Evolutionary conservation across 2,888 invertebrate species (phyloP), one percentile per base, ranked within the genome.

Genomic region (Pyrrhia umbra): DNA sequence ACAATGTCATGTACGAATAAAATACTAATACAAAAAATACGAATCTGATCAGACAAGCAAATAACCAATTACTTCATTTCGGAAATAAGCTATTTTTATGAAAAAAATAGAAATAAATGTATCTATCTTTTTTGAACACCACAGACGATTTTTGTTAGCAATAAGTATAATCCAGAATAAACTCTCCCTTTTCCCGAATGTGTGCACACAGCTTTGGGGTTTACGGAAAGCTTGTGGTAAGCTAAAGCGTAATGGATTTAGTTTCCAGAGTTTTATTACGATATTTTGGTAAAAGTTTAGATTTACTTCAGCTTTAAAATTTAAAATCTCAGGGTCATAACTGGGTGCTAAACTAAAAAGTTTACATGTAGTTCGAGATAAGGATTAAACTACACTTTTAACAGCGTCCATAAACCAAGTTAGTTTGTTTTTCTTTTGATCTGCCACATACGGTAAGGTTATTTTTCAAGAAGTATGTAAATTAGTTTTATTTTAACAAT

Each of bases 211-310:
- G 9, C 30, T 40, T 25, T 34, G 15, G 15, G 6, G 13, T 15
- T 16, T 4, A 1, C 16, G 9, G 13, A 30, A 51, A 51, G 21
- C 42, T 39, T 42, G 20, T 25, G 42, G 47, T 34, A 55, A 74
- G 30, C 43, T 65, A n/a, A 51, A 51, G 20, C 46, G 9, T 45
- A 52, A 56, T 60, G 56, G 40, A 57, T 37, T 16, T 21, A 71
- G 71, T 61, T 71, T 59, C 21, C 52, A 10, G 21, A 68, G 68
- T 56, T 68, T 68, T 61, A 75, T 57, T 51, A 54, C 49, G 13
- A 50, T 61, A 68, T 74, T 75, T 61, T 68, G 49, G 49, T 61
- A 37, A 54, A 68, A 68, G 56, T 68, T 70, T 4, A 52, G n/a
- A 70, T 68, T 60, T 56, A 68, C 52, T 68, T 71, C 21, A 10